Evolutionary conservation across 2,888 invertebrate species (phyloP), one percentile per base, ranked within the genome.

Genomic region (Gandaritis pyraliata): DNA sequence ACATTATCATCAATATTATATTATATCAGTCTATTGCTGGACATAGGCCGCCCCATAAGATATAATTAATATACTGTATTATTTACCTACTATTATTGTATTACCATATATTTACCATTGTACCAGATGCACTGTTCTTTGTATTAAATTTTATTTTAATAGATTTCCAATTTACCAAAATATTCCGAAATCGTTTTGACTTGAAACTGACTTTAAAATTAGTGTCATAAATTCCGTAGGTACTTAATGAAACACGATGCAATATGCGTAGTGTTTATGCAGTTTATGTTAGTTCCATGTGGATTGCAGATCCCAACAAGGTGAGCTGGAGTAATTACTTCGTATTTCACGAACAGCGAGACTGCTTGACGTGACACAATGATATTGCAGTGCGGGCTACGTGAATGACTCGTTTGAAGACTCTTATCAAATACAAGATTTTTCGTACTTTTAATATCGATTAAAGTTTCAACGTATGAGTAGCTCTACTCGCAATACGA

Each of bases 261-360:
- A 11, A 7, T 43, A 52, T 47, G 33, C 39, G 18, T 48, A 33
- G 33, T 61, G 6, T 38, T 8, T 13, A 36, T 47, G n/a, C n/a
- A n/a, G n/a, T 16, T 23, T 23, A 23, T n/a, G n/a, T n/a, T n/a
- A n/a, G n/a, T n/a, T n/a, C 53, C 29, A 36, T 53, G 48, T 38
- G 10, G 47, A 36, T 54, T 58, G 39, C 39, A 13, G 54, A 51
- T 50, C 15, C 50, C 15, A 30, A 38, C 29, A 41, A 48, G 48
- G 45, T 53, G 29, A 30, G 23, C 43, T 48, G 48, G 39, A 50
- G 36, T 58, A 52, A 58, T 50, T 54, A 54, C 41, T 58, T 13
- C 18, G 33, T 29, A 52, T 38, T 56, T 52, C 30, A 52, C 30
- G 39, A 49, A 39, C 39, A 51, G 41, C 30, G 7, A 43, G 33